A percentile compares a stretch with the other conserved stretches of the same genome.
Evolutionary conservation across 2,888 invertebrate species (phyloP).

Genomic region (Geophilus truncorum): DNA sequence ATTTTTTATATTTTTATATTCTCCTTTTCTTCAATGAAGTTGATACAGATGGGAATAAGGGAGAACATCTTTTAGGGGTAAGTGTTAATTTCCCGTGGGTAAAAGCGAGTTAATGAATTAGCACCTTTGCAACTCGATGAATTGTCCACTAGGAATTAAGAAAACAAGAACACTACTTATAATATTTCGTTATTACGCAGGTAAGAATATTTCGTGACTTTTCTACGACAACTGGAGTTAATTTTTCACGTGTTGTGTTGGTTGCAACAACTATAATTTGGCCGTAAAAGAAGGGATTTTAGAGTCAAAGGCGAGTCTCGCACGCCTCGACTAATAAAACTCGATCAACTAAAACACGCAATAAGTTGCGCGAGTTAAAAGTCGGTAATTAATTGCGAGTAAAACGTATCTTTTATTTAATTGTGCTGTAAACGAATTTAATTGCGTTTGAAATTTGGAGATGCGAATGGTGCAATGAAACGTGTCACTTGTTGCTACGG

Average conservation of each 20-base stretch:
- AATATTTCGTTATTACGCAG: no score
- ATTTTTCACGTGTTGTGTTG: background rate
- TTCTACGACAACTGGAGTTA: background rate
- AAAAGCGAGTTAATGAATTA: background rate
- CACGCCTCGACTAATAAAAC: background rate
- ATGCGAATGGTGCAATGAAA: no score
- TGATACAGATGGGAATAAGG: background rate
- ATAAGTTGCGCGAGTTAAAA: background rate
- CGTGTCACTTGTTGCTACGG: no score
- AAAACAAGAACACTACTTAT: background rate
- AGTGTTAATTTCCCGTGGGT: background rate
- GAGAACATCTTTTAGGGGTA: background rate
- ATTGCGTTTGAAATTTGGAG: no score
- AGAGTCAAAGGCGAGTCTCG: background rate
- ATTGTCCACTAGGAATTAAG: background rate
- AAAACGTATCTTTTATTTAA: background rate
- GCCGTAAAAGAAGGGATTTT: background rate
- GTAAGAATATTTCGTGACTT: background rate
- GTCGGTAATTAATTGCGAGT: no score
- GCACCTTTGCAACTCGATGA: background rate
- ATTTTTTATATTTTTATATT: background rate
- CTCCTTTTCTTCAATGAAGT: background rate
- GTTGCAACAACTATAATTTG: background rate
- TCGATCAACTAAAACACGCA: background rate
- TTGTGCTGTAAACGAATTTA: no score